Conservation (phyloP, 2,113 vertebrate genomes). For the Pelecanoides urinatrix region DNA sequence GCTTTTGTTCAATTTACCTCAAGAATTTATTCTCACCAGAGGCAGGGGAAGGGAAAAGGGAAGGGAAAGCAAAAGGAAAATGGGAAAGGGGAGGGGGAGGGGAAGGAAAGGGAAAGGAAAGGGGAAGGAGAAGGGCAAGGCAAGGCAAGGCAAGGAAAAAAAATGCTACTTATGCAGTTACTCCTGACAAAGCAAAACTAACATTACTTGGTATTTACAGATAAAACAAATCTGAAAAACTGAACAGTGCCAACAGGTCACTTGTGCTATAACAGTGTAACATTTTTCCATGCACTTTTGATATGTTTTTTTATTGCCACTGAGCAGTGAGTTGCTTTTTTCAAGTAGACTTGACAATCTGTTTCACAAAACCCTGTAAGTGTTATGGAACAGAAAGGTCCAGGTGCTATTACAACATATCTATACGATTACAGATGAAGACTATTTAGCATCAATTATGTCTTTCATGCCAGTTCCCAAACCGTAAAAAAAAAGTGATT, state of each 20-base stretch:
- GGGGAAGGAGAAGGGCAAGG: rapidly evolving
- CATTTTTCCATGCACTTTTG: not conserved
- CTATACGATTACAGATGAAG: not conserved
- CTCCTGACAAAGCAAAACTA: not conserved
- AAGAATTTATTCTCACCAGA: not conserved
- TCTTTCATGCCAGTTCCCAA: not conserved
- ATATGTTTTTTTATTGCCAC: not conserved
- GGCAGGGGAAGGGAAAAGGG: not conserved
- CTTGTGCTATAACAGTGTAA: not conserved
- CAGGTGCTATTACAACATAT: not conserved
- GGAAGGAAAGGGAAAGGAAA: too few relatives aligned
- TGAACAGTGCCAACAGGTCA: not conserved
- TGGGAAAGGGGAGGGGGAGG: too few relatives aligned
- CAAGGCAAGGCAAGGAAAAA: not conserved
- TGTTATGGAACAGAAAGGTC: not conserved
- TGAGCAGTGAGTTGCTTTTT: not conserved
- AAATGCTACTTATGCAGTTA: not conserved
- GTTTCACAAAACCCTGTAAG: not conserved
- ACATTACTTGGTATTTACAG: not conserved
- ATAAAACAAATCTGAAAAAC: not conserved
- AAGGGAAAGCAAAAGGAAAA: rapidly evolving
- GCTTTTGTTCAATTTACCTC: not conserved
- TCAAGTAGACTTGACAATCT: not conserved
- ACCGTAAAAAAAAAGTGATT: not conserved
- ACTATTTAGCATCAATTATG: not conserved